These are phyloP conservation scores for Cnemophilus loriae DNA, from an alignment of 2,113 vertebrate species.

Conservation along the genomic window DNA sequence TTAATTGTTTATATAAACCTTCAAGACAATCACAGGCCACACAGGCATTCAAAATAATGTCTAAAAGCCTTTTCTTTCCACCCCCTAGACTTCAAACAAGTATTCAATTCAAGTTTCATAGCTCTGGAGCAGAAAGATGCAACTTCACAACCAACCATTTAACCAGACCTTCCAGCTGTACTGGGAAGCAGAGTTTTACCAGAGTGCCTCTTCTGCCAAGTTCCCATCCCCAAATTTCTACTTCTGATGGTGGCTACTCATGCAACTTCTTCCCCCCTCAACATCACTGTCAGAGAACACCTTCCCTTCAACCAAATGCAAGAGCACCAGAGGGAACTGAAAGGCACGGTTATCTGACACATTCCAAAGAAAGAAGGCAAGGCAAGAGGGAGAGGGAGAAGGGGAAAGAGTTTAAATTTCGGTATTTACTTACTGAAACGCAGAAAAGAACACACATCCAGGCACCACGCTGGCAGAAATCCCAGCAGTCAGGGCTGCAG, in stretches of 20 bases:
- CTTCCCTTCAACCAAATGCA: not conserved
- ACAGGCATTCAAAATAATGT: not conserved
- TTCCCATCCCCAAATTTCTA: not conserved
- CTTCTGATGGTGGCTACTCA: not conserved
- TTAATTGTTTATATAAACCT: not conserved
- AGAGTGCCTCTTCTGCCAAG: not conserved
- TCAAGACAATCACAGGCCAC: not conserved
- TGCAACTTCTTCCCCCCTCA: not conserved
- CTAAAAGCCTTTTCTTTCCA: not conserved
- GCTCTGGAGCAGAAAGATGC: not conserved
- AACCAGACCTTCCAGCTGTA: not conserved
- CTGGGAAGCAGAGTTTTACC: not conserved
- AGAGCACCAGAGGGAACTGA: not conserved
- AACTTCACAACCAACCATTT: not conserved
- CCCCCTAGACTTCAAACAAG: not conserved
- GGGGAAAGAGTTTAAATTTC: not conserved
- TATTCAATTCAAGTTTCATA: not conserved
- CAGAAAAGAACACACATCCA: not conserved
- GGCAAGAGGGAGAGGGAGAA: not conserved
- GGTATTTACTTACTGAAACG: constrained; percentile 34
- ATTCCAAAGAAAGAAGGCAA: not conserved
- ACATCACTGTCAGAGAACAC: not conserved
- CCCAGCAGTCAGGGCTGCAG: not conserved
- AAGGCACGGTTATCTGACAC: not conserved
- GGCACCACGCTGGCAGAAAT: not conserved